Evolutionary conservation across 2,797 vertebrate species (phyloP).

Genomic region (Carduelis carduelis): DNA sequence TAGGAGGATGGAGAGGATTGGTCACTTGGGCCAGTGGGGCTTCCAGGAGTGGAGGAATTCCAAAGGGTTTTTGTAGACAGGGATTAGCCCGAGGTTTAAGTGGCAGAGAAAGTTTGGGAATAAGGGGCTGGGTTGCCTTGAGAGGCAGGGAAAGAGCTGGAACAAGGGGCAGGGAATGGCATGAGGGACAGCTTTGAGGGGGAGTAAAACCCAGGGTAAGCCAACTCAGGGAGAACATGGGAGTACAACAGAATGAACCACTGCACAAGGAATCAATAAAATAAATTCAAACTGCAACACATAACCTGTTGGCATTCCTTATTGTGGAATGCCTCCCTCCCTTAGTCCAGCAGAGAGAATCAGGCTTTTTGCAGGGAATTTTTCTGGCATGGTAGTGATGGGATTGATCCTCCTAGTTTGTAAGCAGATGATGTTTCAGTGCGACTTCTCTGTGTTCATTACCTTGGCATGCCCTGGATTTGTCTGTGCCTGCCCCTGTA

Average conservation of each 20-base stretch:
- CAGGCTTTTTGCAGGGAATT: background rate
- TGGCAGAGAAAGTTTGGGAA: background rate
- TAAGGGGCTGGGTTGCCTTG: background rate
- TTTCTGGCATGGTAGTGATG: background rate
- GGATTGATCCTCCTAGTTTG: background rate
- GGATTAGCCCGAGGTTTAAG: background rate
- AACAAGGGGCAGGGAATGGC: background rate
- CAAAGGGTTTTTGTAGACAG: background rate
- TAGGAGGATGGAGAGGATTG: background rate
- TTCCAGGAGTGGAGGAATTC: background rate
- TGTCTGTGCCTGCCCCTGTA: background rate
- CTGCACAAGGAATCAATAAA: background rate
- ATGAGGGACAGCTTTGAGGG: too few relatives aligned
- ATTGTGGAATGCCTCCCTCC: background rate
- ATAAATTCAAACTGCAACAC: background rate
- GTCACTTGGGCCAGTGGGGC: background rate
- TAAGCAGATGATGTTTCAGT: background rate
- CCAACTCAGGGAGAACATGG: background rate
- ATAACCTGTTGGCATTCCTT: background rate
- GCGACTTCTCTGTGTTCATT: fast-evolving
- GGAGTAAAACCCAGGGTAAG: background rate
- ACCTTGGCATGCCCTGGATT: background rate
- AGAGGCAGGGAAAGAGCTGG: background rate
- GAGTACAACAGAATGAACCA: background rate
- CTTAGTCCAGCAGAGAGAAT: background rate